These are phyloP conservation scores for Thumatha senex DNA, from an alignment of 2,888 invertebrate species.

Conservation along the genomic window DNA sequence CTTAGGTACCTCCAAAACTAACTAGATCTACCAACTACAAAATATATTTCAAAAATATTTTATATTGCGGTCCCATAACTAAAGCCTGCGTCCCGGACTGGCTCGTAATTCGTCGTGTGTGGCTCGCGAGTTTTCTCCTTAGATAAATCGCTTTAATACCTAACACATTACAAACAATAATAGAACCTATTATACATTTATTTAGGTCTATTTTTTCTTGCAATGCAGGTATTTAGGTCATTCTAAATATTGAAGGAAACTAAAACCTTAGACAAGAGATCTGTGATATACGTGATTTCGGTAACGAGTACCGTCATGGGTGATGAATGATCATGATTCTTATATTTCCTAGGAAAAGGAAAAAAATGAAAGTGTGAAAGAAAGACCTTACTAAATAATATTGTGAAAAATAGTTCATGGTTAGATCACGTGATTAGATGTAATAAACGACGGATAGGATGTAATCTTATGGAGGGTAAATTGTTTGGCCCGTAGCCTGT, in stretches of 20 bases:
- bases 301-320: conserved; percentile 72
- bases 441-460: conserved; percentile 62
- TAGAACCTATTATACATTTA: conserved; percentile 38
- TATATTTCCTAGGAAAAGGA: conserved; percentile 68
- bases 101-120: conserved; percentile 81
- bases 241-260: conserved; percentile 42
- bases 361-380: conserved; percentile 68
- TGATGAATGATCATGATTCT: conserved; percentile 72
- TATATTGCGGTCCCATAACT: conserved; percentile 73
- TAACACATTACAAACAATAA: conserved; percentile 35
- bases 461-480: conserved; percentile 66
- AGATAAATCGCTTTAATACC: conserved; percentile 52
- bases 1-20: conserved; percentile 27
- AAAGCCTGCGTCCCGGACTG: conserved; percentile 67
- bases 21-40: conserved; percentile 58
- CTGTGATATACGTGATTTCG: conserved; percentile 81
- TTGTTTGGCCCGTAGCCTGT: conserved; percentile 66
- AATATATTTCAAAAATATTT: conserved; percentile 72
- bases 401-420: conserved; percentile 79
- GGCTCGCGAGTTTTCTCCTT: conserved; percentile 74
- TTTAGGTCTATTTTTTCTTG: conserved; percentile 36
- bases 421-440: conserved; percentile 77
- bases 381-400: conserved; percentile 69
- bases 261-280: conserved; percentile 80
- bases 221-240: conserved; percentile 29